A percentile compares a stretch with the other conserved stretches of the same genome.
Conservation (phyloP, 2,797 vertebrate genomes). For the Pogoniulus pusillus region DNA sequence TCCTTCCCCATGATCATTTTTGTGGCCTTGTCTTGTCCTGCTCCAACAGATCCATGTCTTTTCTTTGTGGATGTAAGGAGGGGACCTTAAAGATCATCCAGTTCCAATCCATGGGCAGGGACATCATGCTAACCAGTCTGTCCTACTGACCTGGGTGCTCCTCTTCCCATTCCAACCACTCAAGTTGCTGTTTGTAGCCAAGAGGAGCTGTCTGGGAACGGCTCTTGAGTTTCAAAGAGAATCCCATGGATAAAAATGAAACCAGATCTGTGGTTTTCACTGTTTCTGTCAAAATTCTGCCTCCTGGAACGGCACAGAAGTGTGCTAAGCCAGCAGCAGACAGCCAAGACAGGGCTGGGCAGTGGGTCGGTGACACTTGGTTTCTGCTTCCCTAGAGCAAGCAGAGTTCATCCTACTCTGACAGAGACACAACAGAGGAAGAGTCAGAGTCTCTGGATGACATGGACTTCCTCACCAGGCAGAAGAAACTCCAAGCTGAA, state of each 20-base stretch:
- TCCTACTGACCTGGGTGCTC: neutral
- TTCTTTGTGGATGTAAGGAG: no score
- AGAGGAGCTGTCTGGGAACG: neutral
- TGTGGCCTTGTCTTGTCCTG: no score
- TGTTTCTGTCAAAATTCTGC: neutral
- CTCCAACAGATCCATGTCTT: no score
- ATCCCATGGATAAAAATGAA: neutral
- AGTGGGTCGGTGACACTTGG: neutral
- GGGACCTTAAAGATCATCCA: no score
- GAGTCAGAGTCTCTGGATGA: constrained; percentile 97
- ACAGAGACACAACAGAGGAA: constrained; percentile 96
- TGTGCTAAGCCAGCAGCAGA: neutral
- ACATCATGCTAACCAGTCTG: neutral
- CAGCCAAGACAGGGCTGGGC: rapidly evolving
- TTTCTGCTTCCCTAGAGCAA: constrained; percentile 85
- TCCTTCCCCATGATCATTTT: no score
- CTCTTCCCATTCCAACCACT: neutral
- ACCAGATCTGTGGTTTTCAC: neutral
- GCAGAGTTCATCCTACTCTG: constrained; percentile 98
- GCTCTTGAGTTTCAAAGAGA: neutral
- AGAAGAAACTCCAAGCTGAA: constrained; percentile 97
- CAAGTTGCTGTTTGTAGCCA: neutral
- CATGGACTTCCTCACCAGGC: constrained; percentile 96
- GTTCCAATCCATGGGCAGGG: neutral
- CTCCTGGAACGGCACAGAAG: neutral